Evolutionary conservation across 2,113 vertebrate genomes (phyloP).

Genomic region (Daubentonia madagascariensis): DNA sequence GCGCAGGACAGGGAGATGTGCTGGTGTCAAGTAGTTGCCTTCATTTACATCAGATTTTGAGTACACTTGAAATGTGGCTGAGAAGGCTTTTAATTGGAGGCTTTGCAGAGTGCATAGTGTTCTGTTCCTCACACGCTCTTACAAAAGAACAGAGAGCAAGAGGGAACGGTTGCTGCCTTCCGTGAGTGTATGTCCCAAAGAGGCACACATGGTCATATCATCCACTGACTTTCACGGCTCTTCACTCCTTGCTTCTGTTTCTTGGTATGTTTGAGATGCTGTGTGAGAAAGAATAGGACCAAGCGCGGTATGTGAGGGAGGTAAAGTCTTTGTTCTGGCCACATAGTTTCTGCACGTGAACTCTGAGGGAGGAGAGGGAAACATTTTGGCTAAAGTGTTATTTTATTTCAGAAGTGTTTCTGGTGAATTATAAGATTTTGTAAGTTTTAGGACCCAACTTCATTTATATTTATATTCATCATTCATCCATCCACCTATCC

Average conservation of each 20-base stretch:
- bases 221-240: accelerated
- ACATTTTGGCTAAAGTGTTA: not conserved
- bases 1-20: accelerated
- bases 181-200: accelerated
- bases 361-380: not conserved
- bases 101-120: accelerated
- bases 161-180: not conserved
- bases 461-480: not conserved
- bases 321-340: not conserved
- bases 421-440: not conserved
- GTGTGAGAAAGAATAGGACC: no score
- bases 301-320: accelerated
- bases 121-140: accelerated
- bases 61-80: accelerated
- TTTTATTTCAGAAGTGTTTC: not conserved
- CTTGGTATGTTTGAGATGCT: accelerated
- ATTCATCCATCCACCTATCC: not conserved
- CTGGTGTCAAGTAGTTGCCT: accelerated
- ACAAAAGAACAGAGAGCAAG: accelerated
- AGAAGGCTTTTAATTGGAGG: not conserved
- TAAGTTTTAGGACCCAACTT: not conserved
- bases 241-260: not conserved
- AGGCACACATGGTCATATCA: accelerated
- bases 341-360: not conserved
- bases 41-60: not conserved